Conservation (phyloP, 2,888 invertebrate species). For the Phragmatobia fuliginosa region DNA sequence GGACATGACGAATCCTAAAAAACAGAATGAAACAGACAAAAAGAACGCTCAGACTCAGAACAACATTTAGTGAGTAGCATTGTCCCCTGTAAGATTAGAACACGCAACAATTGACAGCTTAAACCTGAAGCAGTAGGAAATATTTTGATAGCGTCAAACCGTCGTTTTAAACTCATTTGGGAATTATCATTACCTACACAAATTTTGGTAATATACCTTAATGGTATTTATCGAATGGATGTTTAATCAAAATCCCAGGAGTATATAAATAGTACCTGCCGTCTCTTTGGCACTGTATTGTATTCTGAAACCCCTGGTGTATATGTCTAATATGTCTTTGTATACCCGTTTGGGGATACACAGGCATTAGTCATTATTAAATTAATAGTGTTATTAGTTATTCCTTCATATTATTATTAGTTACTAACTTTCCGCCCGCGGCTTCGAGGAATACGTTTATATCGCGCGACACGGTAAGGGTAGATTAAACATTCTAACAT, state of each 20-base stretch:
- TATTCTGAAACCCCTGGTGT: not conserved
- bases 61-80: too few species aligned
- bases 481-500: too few species aligned
- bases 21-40: too few species aligned
- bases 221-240: not conserved
- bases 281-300: not conserved
- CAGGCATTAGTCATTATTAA: not conserved
- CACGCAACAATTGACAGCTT: too few species aligned
- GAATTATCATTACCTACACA: not conserved
- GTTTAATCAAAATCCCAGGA: not conserved
- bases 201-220: not conserved
- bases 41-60: too few species aligned
- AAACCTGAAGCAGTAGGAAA: not conserved
- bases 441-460: too few species aligned
- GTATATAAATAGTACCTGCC: not conserved
- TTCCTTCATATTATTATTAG: not conserved
- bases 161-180: not conserved
- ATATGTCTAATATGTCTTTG: not conserved
- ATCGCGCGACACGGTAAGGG: too few species aligned
- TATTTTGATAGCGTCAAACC: not conserved
- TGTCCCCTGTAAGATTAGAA: too few species aligned
- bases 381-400: not conserved
- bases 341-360: not conserved
- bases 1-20: too few species aligned
- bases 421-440: too few species aligned